Percentiles rank a stretch among this genome's conserved stretches.
phyloP scores from a whole-genome alignment of 1,140 invertebrate genomes.

The Hycleus phaleratus region DNA sequence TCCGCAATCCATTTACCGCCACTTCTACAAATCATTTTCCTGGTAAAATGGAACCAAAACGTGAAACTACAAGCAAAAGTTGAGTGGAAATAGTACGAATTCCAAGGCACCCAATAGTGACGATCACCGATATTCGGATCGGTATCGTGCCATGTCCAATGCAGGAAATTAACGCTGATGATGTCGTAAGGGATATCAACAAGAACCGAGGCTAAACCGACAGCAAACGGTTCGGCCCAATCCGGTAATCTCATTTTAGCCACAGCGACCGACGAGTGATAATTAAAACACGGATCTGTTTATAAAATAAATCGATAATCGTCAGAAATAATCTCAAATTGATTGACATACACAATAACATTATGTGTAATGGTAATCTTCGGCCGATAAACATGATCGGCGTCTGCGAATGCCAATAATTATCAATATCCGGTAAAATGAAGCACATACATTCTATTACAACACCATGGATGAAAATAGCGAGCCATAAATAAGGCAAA shows the following conservation, averaged over 20 bases:
- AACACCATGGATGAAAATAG: conserved; percentile 57
- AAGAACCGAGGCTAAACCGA: conserved; percentile 63
- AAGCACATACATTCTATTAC: conserved; percentile 55
- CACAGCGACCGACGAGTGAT: conserved; percentile 58
- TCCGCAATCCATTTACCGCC: conserved; percentile 46
- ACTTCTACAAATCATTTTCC: conserved; percentile 47
- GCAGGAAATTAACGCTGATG: conserved; percentile 67
- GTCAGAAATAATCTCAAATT: too few species aligned
- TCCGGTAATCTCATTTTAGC: conserved; percentile 54
- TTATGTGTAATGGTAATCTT: conserved; percentile 61
- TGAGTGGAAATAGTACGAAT: conserved; percentile 75
- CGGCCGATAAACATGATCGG: conserved; percentile 60
- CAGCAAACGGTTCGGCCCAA: conserved; percentile 65
- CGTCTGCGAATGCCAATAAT: conserved; percentile 72
- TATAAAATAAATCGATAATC: not conserved
- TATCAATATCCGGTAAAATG: conserved; percentile 57
- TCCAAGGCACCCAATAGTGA: conserved; percentile 71
- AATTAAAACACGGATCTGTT: conserved; percentile 71
- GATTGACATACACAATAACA: conserved; percentile 59
- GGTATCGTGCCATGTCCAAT: conserved; percentile 83
- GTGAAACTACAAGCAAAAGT: conserved; percentile 65
- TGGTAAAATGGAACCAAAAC: conserved; percentile 56
- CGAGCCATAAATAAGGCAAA: conserved; percentile 63
- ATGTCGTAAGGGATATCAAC: conserved; percentile 78
- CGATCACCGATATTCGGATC: conserved; percentile 73